Percentiles rank a stretch among this genome's conserved stretches.
Evolutionary conservation across 2,113 vertebrate species (phyloP).

Genomic region (Sebastes schlegelii): DNA sequence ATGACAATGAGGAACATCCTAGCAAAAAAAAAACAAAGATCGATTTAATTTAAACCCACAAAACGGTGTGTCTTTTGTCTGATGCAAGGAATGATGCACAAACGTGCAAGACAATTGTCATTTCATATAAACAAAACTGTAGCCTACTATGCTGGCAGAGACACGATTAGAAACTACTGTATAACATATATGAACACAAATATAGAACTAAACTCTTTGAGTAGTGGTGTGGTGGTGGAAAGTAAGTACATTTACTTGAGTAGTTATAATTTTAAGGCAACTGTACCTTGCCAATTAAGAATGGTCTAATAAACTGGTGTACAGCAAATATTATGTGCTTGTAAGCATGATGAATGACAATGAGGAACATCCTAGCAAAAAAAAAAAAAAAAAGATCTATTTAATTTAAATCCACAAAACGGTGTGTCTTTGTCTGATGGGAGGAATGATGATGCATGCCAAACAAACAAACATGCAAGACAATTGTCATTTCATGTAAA

Average conservation of each 20-base stretch:
- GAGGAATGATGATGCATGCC: too few relatives aligned
- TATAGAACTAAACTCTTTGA: background rate
- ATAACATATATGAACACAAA: background rate
- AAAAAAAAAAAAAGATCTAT: background rate
- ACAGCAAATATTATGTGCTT: too few relatives aligned
- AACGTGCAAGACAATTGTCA: background rate
- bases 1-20: background rate
- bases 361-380: background rate
- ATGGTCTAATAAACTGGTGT: background rate
- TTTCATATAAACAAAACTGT: background rate
- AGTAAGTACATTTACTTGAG: background rate
- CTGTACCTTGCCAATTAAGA: background rate
- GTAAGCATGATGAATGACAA: conserved; percentile 17
- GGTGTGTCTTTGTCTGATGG: background rate
- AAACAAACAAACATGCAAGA: background rate
- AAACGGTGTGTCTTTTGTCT: background rate
- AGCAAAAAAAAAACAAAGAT: background rate
- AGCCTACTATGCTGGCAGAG: background rate
- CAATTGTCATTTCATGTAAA: background rate
- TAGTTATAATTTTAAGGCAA: background rate
- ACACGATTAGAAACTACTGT: background rate
- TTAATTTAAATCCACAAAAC: background rate
- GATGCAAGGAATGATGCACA: background rate
- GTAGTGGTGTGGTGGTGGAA: background rate
- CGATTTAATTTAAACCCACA: background rate